Conservation (phyloP, 1,140 invertebrate species). For the Bombus pascuorum region DNA sequence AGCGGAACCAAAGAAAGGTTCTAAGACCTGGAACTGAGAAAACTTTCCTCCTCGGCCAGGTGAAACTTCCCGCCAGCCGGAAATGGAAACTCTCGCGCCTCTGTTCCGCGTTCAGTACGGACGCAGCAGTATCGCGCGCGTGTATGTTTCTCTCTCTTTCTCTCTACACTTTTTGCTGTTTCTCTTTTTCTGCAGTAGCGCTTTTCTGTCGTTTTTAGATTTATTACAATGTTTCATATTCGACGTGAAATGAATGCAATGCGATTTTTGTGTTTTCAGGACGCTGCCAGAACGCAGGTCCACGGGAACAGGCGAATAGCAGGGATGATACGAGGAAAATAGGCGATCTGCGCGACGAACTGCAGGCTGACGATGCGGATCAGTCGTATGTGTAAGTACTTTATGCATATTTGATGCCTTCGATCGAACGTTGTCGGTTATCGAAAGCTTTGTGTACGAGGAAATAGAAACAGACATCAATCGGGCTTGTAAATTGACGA, state of each 20-base stretch:
- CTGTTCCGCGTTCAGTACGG: conserved; percentile 27
- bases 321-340: conserved; percentile 18
- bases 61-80: conserved; percentile 43
- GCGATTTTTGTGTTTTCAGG: conserved; percentile 58
- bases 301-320: conserved; percentile 31
- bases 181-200: neutral
- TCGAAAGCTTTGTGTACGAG: conserved; percentile 2
- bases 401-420: conserved; percentile 25
- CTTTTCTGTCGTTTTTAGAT: neutral
- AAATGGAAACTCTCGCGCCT: conserved; percentile 58
- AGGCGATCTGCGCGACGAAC: conserved; percentile 47
- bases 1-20: conserved; percentile 45
- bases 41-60: conserved; percentile 42
- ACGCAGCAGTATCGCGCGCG: neutral
- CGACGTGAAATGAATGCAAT: neutral
- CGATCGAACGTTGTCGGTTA: neutral
- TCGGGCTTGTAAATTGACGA: conserved; percentile 1
- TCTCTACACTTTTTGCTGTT: neutral
- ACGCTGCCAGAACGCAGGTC: conserved; percentile 67
- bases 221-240: neutral
- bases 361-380: conserved; percentile 48
- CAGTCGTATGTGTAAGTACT: conserved; percentile 44
- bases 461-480: neutral
- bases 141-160: neutral
- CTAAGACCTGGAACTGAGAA: conserved; percentile 18